Evolutionary conservation across 1,140 invertebrate species (phyloP).

Genomic region (Monochamus saltuarius): DNA sequence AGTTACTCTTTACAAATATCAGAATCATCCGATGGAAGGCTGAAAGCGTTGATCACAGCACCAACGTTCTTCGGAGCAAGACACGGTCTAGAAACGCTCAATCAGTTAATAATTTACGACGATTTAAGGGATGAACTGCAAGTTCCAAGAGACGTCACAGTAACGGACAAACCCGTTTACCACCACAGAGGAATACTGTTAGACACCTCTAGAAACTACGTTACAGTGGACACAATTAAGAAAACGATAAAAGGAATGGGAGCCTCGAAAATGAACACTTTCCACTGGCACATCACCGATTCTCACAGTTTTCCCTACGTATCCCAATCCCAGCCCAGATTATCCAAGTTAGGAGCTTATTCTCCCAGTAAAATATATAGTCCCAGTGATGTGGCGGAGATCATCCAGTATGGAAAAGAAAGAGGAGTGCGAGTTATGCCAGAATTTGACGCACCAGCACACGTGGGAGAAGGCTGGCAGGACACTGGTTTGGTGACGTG

Average conservation of each 20-base stretch:
- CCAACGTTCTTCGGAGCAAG: conserved; percentile 71
- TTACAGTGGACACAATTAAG: conserved; percentile 64
- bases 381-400: conserved; percentile 54
- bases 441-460: conserved; percentile 85
- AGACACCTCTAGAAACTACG: conserved; percentile 77
- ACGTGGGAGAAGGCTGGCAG: conserved; percentile 87
- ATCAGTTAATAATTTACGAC: conserved; percentile 73
- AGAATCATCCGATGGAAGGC: conserved; percentile 48
- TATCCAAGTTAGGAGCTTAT: conserved; percentile 75
- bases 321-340: conserved; percentile 65
- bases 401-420: conserved; percentile 68
- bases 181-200: conserved; percentile 74
- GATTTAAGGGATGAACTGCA: conserved; percentile 61
- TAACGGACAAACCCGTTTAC: conserved; percentile 71
- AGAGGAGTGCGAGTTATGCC: conserved; percentile 76
- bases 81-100: conserved; percentile 76
- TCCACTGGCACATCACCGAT: conserved; percentile 91
- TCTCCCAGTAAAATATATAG: conserved; percentile 64
- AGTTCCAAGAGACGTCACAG: conserved; percentile 60
- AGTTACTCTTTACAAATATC: conserved; percentile 63
- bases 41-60: conserved; percentile 64
- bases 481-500: conserved; percentile 65
- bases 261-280: conserved; percentile 77
- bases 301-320: conserved; percentile 82
- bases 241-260: conserved; percentile 79